Percentiles rank a stretch among this genome's conserved stretches.
Conservation (phyloP, 2,113 vertebrate species). For the Patagioenas fasciata region DNA sequence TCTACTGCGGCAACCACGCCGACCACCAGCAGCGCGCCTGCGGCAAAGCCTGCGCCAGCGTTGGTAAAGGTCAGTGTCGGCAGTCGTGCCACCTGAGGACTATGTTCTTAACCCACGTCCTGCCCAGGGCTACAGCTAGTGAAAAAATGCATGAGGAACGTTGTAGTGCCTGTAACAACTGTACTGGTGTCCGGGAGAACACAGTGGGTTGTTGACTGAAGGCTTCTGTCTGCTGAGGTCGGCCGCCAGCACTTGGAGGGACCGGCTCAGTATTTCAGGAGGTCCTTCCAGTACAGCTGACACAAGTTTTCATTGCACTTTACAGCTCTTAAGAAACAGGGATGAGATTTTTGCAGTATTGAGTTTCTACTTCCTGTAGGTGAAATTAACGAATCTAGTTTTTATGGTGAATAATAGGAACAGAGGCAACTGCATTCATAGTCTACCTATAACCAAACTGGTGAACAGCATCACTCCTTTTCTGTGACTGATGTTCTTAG, state of each 20-base stretch:
- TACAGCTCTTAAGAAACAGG: neutral
- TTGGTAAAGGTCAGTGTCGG: slow-evolving; percentile 88
- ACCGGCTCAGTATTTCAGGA: neutral
- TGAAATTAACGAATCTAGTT: neutral
- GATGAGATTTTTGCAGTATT: neutral
- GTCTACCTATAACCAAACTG: neutral
- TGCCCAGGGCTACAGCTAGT: neutral
- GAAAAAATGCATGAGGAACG: neutral
- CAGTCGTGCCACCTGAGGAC: neutral
- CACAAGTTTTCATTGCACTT: neutral
- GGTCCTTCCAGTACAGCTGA: neutral
- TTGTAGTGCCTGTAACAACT: neutral
- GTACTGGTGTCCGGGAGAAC: neutral
- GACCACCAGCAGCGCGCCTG: slow-evolving; percentile 68
- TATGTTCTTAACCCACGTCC: neutral
- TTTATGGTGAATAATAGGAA: neutral
- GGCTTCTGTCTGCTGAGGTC: neutral
- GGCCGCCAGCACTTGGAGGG: neutral
- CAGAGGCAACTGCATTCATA: neutral
- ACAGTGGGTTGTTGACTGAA: neutral
- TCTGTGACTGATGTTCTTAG: neutral
- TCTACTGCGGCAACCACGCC: slow-evolving; percentile 62
- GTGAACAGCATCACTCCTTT: neutral
- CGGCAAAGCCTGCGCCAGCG: slow-evolving; percentile 83
- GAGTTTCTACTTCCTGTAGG: neutral